phyloP scores from a whole-genome alignment of 2,888 invertebrate species.

The Prostheceraeus crozeri region DNA sequence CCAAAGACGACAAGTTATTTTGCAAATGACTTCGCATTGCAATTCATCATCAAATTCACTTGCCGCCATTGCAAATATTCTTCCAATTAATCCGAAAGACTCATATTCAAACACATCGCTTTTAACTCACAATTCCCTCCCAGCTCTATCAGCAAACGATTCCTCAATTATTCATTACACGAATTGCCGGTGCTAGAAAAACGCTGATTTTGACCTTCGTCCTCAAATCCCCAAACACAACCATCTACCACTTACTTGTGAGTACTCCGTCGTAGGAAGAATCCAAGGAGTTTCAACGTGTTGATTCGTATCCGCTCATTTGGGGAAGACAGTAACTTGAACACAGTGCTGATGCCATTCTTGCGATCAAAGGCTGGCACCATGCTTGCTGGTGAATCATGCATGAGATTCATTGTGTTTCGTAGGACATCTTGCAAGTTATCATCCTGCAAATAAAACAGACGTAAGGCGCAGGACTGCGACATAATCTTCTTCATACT shows the following conservation, averaged over 20 bases:
- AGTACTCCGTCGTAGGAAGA: conserved; percentile 92
- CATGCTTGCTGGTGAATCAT: conserved; percentile 96
- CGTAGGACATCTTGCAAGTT: conserved; percentile 94
- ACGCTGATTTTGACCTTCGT: too few relatives aligned
- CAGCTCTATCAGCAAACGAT: too few relatives aligned
- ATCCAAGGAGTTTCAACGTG: conserved; percentile 88
- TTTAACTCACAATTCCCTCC: too few relatives aligned
- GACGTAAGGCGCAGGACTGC: not conserved
- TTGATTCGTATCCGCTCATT: conserved; percentile 90
- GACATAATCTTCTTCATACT: not conserved
- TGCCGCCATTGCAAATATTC: too few relatives aligned
- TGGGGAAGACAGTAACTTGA: conserved; percentile 87
- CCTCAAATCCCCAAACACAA: too few relatives aligned
- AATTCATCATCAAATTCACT: too few relatives aligned
- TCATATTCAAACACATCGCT: too few relatives aligned
- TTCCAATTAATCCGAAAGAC: too few relatives aligned
- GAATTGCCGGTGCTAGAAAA: too few relatives aligned
- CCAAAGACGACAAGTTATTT: too few relatives aligned
- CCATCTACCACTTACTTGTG: conserved; percentile 71
- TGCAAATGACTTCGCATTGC: too few relatives aligned
- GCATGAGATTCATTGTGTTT: conserved; percentile 90
- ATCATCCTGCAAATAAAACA: conserved; percentile 72
- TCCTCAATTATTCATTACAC: too few relatives aligned
- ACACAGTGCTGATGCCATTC: conserved; percentile 86
- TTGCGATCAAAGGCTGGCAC: conserved; percentile 97